A percentile compares a stretch with the other conserved stretches of the same genome.
These are phyloP conservation scores for Ochropacha duplaris DNA, from an alignment of 2,888 invertebrate genomes.

Conservation along the genomic window DNA sequence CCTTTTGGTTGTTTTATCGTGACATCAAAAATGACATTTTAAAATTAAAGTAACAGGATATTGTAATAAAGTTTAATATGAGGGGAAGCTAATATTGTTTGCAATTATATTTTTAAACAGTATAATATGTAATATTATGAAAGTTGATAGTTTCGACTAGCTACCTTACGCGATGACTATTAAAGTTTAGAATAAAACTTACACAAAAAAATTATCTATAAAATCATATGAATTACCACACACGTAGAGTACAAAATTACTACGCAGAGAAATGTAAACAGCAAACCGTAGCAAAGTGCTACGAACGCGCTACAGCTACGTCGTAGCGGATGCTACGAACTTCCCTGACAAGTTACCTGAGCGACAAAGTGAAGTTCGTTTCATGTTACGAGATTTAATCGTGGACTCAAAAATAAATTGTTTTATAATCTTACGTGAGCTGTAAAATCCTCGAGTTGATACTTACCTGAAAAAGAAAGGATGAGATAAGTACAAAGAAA, in stretches of 20 bases:
- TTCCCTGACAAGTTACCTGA: background rate
- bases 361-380: background rate
- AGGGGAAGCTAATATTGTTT: too few species aligned
- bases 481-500: background rate
- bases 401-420: background rate
- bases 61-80: too few species aligned
- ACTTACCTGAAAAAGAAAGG: background rate
- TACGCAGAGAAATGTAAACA: background rate
- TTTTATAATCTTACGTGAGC: conserved; percentile 1
- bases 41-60: too few species aligned
- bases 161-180: too few species aligned
- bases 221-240: background rate
- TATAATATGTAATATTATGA: too few species aligned
- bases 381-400: background rate
- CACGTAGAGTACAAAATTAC: background rate
- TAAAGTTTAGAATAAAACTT: too few species aligned
- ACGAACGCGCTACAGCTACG: background rate
- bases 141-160: too few species aligned
- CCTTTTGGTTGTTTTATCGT: too few species aligned
- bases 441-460: background rate
- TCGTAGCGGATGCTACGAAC: background rate
- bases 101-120: too few species aligned
- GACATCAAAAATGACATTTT: too few species aligned
- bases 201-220: too few species aligned
- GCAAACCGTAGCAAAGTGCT: background rate